Evolutionary conservation across 2,113 vertebrate genomes (phyloP).

Genomic region (Myiopsitta monachus): DNA sequence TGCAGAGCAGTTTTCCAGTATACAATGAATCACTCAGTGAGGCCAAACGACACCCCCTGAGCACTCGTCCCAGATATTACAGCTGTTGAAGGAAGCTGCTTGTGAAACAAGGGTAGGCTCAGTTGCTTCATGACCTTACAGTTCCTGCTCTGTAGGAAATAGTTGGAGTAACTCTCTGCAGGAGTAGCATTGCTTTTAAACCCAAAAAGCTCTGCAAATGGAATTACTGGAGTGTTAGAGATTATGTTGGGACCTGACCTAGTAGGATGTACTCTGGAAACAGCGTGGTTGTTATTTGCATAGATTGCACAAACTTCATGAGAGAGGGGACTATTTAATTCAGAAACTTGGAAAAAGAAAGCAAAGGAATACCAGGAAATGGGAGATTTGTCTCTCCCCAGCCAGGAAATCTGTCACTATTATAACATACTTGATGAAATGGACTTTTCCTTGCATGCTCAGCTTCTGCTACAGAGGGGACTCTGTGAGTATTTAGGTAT

Average conservation of each 20-base stretch:
- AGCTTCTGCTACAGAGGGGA: background rate
- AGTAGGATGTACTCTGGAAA: background rate
- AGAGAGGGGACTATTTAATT: background rate
- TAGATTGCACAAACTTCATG: background rate
- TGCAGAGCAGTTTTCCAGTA: constrained; percentile 62
- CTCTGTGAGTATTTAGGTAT: background rate
- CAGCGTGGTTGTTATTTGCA: background rate
- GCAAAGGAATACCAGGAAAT: background rate
- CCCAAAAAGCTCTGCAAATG: background rate
- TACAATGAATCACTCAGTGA: constrained; percentile 70
- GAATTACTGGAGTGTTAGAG: background rate
- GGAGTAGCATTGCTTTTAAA: constrained; percentile 38
- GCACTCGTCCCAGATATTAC: constrained; percentile 61
- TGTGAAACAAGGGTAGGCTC: constrained; percentile 63
- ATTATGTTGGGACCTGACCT: background rate
- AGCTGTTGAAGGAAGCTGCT: constrained; percentile 54
- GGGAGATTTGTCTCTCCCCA: background rate
- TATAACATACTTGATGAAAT: background rate
- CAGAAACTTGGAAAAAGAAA: background rate
- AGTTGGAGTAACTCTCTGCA: constrained; percentile 26
- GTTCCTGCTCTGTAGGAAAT: constrained; percentile 43
- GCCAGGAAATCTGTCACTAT: background rate
- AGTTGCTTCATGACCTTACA: constrained; percentile 23
- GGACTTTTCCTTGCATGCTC: background rate
- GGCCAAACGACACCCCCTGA: constrained; percentile 43